Conservation (phyloP, 2,113 vertebrate species). For the Microtus pennsylvanicus region DNA sequence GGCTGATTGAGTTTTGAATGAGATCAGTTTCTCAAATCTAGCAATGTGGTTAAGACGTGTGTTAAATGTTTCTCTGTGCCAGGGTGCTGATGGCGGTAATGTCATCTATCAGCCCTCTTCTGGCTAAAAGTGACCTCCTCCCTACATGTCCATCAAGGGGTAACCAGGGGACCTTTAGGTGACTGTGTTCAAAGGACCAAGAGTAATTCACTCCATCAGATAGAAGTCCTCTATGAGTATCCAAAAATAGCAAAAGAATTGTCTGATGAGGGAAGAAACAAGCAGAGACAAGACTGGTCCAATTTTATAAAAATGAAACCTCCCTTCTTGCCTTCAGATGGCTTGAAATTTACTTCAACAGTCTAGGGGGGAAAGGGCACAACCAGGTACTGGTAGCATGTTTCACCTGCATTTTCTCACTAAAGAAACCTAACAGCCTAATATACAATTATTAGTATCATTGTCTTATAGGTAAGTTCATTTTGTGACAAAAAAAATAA, state of each 20-base stretch:
- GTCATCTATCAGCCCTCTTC: neutral
- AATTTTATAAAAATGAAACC: neutral
- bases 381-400: neutral
- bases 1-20: slow-evolving; percentile 7
- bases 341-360: neutral
- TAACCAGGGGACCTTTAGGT: neutral
- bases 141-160: neutral
- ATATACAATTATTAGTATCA: neutral
- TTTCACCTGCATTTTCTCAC: neutral
- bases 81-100: neutral
- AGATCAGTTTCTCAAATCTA: slow-evolving; percentile 8
- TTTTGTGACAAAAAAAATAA: slow-evolving; percentile 17
- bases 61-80: neutral
- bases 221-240: neutral
- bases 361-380: neutral
- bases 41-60: neutral
- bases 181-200: neutral
- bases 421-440: slow-evolving; percentile 19
- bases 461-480: neutral
- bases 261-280: neutral
- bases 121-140: neutral
- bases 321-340: neutral
- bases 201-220: neutral
- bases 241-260: neutral
- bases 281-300: neutral